Evolutionary conservation across 2,797 vertebrate species (phyloP).

Genomic region (Pipistrellus pipistrellus): DNA sequence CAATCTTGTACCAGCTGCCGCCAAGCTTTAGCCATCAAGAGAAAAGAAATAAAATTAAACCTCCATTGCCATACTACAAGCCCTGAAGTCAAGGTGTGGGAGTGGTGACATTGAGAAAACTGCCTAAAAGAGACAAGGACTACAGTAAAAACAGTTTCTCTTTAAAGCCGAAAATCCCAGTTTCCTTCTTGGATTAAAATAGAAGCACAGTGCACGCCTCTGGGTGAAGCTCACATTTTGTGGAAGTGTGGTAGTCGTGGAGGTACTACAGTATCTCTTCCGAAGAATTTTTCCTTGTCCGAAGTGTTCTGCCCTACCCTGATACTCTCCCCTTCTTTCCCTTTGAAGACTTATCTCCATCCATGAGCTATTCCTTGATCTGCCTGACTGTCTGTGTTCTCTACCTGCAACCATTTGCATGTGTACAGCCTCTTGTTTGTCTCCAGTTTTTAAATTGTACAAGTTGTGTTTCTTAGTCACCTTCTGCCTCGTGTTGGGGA

Average conservation of each 20-base stretch:
- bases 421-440: constrained; percentile 30
- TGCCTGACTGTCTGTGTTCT: constrained; percentile 10
- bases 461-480: constrained; percentile 61
- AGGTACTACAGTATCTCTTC: constrained; percentile 8
- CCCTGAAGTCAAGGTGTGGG: constrained; percentile 81
- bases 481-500: constrained; percentile 56
- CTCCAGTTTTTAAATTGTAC: constrained; percentile 35
- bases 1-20: constrained; percentile 87
- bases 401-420: constrained; percentile 56
- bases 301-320: neutral
- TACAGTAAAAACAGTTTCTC: constrained; percentile 45
- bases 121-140: constrained; percentile 54
- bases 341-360: constrained; percentile 63
- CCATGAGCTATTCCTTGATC: constrained; percentile 77
- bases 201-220: constrained; percentile 37
- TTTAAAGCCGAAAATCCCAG: constrained; percentile 41
- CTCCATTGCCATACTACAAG: constrained; percentile 68
- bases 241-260: constrained; percentile 46
- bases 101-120: constrained; percentile 58
- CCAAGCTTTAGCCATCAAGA: constrained; percentile 84
- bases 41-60: constrained; percentile 88
- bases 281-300: constrained; percentile 46
- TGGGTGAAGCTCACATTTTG: constrained; percentile 28
- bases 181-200: constrained; percentile 66
- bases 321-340: neutral